Evolutionary conservation across 2,797 vertebrate genomes (phyloP), one percentile per base, ranked within the genome.

Genomic region (Huso huso): DNA sequence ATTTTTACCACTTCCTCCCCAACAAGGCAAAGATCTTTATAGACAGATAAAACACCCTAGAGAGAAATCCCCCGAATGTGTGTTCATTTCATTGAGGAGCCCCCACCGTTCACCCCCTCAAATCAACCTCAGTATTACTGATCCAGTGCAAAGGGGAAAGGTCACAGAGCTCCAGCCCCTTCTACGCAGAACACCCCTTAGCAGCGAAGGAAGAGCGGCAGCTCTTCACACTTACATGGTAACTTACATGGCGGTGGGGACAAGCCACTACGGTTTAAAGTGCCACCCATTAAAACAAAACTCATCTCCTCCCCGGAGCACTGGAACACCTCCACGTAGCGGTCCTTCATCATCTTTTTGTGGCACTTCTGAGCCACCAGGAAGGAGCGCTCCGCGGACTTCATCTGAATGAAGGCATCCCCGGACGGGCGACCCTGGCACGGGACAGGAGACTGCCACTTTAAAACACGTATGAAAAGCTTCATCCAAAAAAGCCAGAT

Each of bases 301-400:
- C 93, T 97, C 95, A 98, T 98, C 86, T 98, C 95, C 80, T 98
- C 94, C 64, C 94, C 94, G 68, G 95, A 98, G 79, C 96, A 98
- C 84, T 96, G 95, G 78, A 98, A 97, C 73, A 98, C 96, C 87
- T 98, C 95, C 15, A 98, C 94, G 0, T 98, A 98, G 60, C 95
- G 93, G 77, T 97, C 95, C 87, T 96, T 97, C 96, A 98, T 97
- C 70, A 94, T 93, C 84, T 96, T 96, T 81, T 97, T 98, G 76
- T 98, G 96, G 78, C 95, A 98, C 76, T 94, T 93, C 81, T 98
- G 95, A 74, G 95, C 83, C 69, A 95, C 93, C 84, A 93, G 79
- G 70, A 95, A 94, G 0, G 96, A 94, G 69, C 92, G 90, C 73
- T 98, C 95, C 6, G 93, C 77, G 1, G 94, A 97, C 76, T 90